These are phyloP conservation scores for Athalia rosae DNA, from an alignment of 2,888 invertebrate species.

Conservation along the genomic window DNA sequence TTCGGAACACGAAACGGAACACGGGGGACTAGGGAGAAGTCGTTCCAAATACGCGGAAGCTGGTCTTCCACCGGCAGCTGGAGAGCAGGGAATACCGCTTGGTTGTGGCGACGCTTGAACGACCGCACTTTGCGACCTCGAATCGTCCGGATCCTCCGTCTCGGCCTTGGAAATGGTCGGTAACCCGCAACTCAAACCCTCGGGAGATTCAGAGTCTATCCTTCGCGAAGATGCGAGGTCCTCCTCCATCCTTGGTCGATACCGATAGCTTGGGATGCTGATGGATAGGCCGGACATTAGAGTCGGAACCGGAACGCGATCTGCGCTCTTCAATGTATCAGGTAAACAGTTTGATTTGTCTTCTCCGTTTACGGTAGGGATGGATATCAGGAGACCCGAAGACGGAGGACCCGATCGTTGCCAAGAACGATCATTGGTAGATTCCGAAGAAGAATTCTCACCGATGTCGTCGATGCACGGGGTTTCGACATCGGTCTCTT, in stretches of 20 bases:
- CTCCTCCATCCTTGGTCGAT: conserved; percentile 47
- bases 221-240: conserved; percentile 27
- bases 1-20: conserved; percentile 83
- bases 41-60: conserved; percentile 76
- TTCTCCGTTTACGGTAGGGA: background rate
- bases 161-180: conserved; percentile 54
- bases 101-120: conserved; percentile 80
- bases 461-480: background rate
- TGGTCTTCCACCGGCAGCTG: conserved; percentile 60
- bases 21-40: conserved; percentile 80
- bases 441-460: background rate
- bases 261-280: conserved; percentile 60
- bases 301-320: conserved; percentile 21
- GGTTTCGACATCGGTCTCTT: background rate
- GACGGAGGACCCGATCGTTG: background rate
- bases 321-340: background rate
- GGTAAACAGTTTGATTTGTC: conserved; percentile 5
- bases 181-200: conserved; percentile 57
- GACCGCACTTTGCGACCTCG: conserved; percentile 76
- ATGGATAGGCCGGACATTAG: conserved; percentile 58
- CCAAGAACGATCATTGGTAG: background rate
- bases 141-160: conserved; percentile 79
- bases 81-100: conserved; percentile 78
- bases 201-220: conserved; percentile 60
- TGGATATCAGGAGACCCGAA: conserved; percentile 9